Evolutionary conservation across 2,888 invertebrate genomes (phyloP), one percentile per base, ranked within the genome.

Genomic region (Hypselothyrea guttata): DNA sequence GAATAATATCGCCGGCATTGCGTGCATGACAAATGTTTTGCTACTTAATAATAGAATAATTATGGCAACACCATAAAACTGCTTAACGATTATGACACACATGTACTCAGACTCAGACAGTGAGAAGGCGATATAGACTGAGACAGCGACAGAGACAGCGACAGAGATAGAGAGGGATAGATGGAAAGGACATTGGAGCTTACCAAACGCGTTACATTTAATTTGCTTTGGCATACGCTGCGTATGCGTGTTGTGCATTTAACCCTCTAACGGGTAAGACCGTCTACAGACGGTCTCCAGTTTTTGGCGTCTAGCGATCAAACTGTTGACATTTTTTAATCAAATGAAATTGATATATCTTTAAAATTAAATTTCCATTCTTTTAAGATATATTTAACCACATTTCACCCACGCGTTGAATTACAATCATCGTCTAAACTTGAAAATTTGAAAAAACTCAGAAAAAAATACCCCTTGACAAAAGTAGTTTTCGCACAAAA

Each of bases 31-130:
- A 85, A 82, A 76, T 82, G 86, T 71, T 83, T 74, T 67, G 71
- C 68, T 79, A 74, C 81, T 82, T 83, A 82, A 83, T 85, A 83
- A 85, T 83, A 79, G 62, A 76, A 85, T 82, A 82, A 85, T 82
- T 85, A 83, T 74, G 67, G 76, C 65, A 65, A 74, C 67, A 66
- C 74, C 76, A 85, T 85, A 74, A 83, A 85, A 79, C 71, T 57
- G 68, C 64, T 85, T 84, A 82, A 81, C 71, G 73, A 75, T 78
- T 71, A 85, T 79, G 73, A 65, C 66, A 42, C 69, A 66, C 62
- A 81, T 28, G 47, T 33, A 57, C 35, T 55, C 28, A 51, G 31
- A 22, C 31, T 30, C 15, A 33, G 22, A 42, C 3, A 16, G 11
- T 41, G 34, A 38, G 18, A 33, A 18, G 34, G 12, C 3, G 16